Evolutionary conservation across 2,797 vertebrate genomes (phyloP).

Genomic region (Melanotaenia nigrans): DNA sequence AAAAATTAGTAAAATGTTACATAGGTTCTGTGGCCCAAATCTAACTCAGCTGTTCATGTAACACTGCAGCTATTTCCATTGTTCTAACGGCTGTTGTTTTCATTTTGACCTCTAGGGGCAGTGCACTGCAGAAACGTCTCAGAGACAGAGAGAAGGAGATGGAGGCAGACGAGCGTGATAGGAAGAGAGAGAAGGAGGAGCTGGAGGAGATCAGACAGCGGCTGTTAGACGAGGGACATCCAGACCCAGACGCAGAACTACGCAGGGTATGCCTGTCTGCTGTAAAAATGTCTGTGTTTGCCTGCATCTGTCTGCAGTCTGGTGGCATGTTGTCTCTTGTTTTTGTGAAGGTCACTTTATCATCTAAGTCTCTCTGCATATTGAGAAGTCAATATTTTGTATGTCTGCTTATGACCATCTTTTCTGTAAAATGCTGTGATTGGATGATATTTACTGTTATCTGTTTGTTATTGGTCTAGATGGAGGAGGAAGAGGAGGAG

Average conservation of each 20-base stretch:
- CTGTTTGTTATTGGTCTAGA: conserved; percentile 81
- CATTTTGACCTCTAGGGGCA: conserved; percentile 87
- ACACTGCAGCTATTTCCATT: conserved; percentile 57
- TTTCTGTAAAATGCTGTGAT: conserved; percentile 25
- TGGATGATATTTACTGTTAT: conserved; percentile 35
- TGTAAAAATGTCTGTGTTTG: conserved; percentile 18
- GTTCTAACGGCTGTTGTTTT: conserved; percentile 70
- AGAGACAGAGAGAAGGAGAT: conserved; percentile 98
- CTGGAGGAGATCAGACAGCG: conserved; percentile 97
- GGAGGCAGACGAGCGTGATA: conserved; percentile 97
- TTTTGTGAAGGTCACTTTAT: conserved; percentile 79
- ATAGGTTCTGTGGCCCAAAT: conserved; percentile 45
- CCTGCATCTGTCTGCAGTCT: conserved; percentile 18
- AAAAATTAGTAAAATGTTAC: not conserved
- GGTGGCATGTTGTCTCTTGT: conserved; percentile 39
- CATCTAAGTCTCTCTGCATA: conserved; percentile 43
- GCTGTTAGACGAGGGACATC: conserved; percentile 97
- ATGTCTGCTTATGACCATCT: conserved; percentile 36
- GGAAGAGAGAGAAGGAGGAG: conserved; percentile 98
- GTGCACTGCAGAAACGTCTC: conserved; percentile 97
- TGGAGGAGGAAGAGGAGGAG: conserved; percentile 97
- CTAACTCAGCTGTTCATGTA: conserved; percentile 44
- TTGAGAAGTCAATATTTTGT: conserved; percentile 38
- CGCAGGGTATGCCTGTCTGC: conserved; percentile 86
- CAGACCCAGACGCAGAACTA: conserved; percentile 97